A percentile compares a stretch with the other conserved stretches of the same genome.
phyloP scores from a whole-genome alignment of 2,888 invertebrate species.

The Drepanosiphum platanoidis region DNA sequence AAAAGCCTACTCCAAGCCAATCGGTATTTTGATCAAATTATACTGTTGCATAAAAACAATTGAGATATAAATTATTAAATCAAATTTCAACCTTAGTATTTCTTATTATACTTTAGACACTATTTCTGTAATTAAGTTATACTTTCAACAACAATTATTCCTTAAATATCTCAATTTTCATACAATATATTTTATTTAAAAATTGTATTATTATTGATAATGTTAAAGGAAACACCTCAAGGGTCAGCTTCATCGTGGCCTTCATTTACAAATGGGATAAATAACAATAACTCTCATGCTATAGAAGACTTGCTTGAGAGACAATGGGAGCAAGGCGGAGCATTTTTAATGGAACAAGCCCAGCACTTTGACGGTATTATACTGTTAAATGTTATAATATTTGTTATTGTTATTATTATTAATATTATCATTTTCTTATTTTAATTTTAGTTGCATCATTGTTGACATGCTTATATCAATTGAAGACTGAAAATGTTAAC shows the following conservation, averaged over 20 bases:
- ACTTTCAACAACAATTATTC: background rate
- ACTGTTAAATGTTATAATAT: background rate
- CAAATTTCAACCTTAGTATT: no score
- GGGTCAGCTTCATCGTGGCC: conserved; percentile 42
- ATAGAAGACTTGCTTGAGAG: conserved; percentile 93
- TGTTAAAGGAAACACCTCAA: conserved; percentile 32
- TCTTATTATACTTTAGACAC: background rate
- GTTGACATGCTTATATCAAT: conserved; percentile 91
- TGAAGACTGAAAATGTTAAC: conserved; percentile 90
- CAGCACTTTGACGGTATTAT: conserved; percentile 85
- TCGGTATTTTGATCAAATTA: conserved; percentile 5
- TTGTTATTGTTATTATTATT: background rate
- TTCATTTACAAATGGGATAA: conserved; percentile 44
- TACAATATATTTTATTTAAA: no score
- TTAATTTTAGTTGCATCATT: conserved; percentile 81
- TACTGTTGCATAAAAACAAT: background rate
- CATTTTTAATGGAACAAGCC: conserved; percentile 97
- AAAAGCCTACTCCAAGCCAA: conserved; percentile 19
- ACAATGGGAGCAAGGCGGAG: conserved; percentile 98
- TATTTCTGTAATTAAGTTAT: background rate
- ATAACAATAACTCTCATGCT: conserved; percentile 76
- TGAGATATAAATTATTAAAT: background rate
- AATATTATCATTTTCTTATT: no score
- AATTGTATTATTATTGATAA: background rate
- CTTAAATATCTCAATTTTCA: no score